Evolutionary conservation across 2,113 vertebrate genomes (phyloP).

Genomic region (Nesoenas mayeri): DNA sequence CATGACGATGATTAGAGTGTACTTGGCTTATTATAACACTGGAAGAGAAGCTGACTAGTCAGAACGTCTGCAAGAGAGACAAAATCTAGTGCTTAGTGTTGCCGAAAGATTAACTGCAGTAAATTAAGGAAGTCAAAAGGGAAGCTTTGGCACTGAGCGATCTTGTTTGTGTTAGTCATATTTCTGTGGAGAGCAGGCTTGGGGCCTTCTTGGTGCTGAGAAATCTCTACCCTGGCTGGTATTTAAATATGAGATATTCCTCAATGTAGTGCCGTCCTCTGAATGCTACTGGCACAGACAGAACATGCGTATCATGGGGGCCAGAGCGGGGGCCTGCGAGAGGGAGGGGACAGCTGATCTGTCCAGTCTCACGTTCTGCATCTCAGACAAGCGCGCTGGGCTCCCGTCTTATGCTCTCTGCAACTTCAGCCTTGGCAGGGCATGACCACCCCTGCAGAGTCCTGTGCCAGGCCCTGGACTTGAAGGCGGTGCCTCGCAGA

Average conservation of each 20-base stretch:
- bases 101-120: background rate
- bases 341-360: background rate
- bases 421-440: fast-evolving
- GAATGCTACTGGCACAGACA: background rate
- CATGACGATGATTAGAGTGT: background rate
- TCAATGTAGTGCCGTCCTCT: too few species aligned
- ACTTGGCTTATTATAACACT: background rate
- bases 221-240: background rate
- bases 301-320: too few species aligned
- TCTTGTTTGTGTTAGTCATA: background rate
- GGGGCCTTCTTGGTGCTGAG: background rate
- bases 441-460: background rate
- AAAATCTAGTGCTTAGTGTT: background rate
- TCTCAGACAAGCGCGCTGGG: background rate
- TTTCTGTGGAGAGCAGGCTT: background rate
- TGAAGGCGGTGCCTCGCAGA: background rate
- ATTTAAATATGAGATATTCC: background rate
- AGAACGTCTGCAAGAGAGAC: background rate
- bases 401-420: background rate
- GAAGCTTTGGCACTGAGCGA: background rate
- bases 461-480: background rate
- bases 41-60: slow-evolving; percentile 12
- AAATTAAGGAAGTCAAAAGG: background rate
- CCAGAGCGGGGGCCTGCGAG: background rate
- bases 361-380: background rate